Evolutionary conservation across 2,888 invertebrate genomes (phyloP).

Genomic region (Habrosyne pyritoides): DNA sequence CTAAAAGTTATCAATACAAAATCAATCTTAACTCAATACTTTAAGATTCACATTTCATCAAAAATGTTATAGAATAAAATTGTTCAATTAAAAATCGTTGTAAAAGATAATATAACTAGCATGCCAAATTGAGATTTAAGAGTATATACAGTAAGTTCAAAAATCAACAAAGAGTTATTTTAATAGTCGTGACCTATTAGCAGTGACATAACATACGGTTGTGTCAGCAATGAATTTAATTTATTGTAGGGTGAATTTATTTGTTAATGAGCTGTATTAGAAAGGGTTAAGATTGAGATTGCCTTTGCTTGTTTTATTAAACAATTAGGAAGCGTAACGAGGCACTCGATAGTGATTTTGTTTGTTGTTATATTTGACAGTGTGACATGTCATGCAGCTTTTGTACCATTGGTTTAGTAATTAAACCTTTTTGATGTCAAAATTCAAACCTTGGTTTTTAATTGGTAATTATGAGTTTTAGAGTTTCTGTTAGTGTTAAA

Average conservation of each 20-base stretch:
- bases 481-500: too few species aligned
- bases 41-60: neutral
- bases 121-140: neutral
- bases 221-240: slow-evolving; percentile 73
- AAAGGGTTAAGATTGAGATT: neutral
- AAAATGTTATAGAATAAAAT: neutral
- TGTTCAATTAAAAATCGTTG: neutral
- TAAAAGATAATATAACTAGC: neutral
- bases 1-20: neutral
- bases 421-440: neutral
- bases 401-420: neutral
- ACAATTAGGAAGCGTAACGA: slow-evolving; percentile 2
- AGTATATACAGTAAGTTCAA: neutral
- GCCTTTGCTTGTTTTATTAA: slow-evolving; percentile 15
- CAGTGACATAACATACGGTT: slow-evolving; percentile 73
- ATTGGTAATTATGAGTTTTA: too few species aligned
- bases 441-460: too few species aligned
- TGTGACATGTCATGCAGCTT: neutral
- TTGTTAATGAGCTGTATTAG: slow-evolving; percentile 6
- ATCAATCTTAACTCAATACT: neutral
- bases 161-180: slow-evolving; percentile 42
- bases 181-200: slow-evolving; percentile 71
- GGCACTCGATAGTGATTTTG: neutral
- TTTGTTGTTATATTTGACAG: neutral
- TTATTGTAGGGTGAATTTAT: slow-evolving; percentile 45